Conservation (phyloP, 2,113 vertebrate species). For the Toxostoma redivivum region DNA sequence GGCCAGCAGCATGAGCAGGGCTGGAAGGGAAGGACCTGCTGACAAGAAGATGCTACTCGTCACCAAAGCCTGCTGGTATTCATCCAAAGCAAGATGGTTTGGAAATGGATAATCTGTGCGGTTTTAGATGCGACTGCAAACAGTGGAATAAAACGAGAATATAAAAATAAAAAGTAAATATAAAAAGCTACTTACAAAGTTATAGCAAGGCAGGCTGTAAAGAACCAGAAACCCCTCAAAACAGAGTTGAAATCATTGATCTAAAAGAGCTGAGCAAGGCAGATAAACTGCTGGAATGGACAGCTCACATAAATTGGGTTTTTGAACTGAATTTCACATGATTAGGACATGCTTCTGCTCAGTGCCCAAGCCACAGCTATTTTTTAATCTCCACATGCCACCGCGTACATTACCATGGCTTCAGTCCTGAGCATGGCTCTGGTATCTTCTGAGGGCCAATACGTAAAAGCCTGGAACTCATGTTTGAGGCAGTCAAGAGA, state of each 20-base stretch:
- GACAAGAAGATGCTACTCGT: background rate
- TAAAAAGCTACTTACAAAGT: background rate
- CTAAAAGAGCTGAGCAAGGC: background rate
- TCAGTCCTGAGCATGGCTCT: background rate
- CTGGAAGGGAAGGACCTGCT: background rate
- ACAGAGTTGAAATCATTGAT: background rate
- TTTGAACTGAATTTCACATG: background rate
- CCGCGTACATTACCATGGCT: accelerated
- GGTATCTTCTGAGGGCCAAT: background rate
- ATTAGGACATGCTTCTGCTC: background rate
- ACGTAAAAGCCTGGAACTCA: background rate
- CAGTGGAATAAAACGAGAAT: too few relatives aligned
- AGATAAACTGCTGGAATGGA: background rate
- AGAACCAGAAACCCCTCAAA: background rate
- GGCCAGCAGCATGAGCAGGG: background rate
- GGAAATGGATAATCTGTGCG: background rate
- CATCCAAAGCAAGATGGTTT: background rate
- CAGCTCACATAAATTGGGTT: background rate
- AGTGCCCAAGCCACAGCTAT: background rate
- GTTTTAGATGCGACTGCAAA: background rate
- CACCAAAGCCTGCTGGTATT: background rate
- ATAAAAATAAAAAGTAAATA: background rate
- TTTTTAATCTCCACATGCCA: background rate
- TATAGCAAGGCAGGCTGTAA: accelerated
- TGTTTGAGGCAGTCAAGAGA: background rate